These are phyloP conservation scores for Phycodurus eques DNA, from an alignment of 2,113 vertebrate species.

Conservation along the genomic window DNA sequence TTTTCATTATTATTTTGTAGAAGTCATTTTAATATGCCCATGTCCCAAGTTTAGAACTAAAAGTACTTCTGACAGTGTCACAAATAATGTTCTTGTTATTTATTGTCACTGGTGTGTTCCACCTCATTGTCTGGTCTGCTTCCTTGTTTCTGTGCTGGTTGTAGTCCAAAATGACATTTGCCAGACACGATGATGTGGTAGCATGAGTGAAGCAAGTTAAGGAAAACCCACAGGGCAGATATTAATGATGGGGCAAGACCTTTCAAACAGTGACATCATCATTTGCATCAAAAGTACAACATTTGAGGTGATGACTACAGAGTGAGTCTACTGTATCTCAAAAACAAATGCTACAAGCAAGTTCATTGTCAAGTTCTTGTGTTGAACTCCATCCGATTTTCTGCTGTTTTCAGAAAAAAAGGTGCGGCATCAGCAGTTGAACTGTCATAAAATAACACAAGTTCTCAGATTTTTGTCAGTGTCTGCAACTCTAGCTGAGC, in stretches of 20 bases:
- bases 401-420: constrained; percentile 23
- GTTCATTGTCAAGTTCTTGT: not conserved
- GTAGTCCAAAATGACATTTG: constrained; percentile 31
- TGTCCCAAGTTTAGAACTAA: not conserved
- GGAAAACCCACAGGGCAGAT: constrained; percentile 41
- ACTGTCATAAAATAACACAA: constrained; percentile 26
- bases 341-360: not conserved
- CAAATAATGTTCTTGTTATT: constrained; percentile 26
- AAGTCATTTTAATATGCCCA: not conserved
- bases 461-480: constrained; percentile 48
- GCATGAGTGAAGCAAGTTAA: constrained; percentile 17
- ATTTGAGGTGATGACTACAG: constrained; percentile 14
- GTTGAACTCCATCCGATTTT: not conserved
- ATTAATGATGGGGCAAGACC: constrained; percentile 23
- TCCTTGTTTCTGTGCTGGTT: constrained; percentile 41
- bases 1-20: not conserved
- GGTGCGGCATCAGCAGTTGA: not conserved
- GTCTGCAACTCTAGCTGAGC: constrained; percentile 55
- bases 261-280: constrained; percentile 8
- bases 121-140: constrained; percentile 52
- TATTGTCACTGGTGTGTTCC: constrained; percentile 47
- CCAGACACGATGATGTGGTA: constrained; percentile 18
- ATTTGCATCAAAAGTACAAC: not conserved
- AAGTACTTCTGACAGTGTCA: not conserved
- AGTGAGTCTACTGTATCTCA: constrained; percentile 21